A percentile compares a stretch with the other conserved stretches of the same genome.
phyloP scores from a whole-genome alignment of 2,888 invertebrate species.

The Panzeria rudis region DNA sequence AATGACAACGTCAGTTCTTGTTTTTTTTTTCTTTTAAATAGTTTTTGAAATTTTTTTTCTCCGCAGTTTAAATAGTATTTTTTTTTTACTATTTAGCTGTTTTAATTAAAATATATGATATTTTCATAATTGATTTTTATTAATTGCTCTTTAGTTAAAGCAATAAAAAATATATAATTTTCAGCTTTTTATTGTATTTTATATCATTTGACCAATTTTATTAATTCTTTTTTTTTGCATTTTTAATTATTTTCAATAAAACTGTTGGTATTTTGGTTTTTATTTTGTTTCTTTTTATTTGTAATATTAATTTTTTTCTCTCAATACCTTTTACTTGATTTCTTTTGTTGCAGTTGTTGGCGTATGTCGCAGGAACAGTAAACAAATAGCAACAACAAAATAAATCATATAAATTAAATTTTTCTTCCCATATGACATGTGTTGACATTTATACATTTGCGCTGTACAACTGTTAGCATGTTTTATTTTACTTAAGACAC shows the following conservation, averaged over 20 bases:
- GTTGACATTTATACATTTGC: constrained; percentile 36
- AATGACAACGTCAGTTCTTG: too few species aligned
- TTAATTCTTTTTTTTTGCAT: constrained; percentile 58
- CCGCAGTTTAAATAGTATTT: too few species aligned
- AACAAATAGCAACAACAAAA: constrained; percentile 33
- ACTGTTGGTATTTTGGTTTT: not conserved
- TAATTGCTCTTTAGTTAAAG: constrained; percentile 51
- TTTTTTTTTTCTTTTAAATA: too few species aligned
- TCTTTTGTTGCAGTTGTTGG: constrained; percentile 1
- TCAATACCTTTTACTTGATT: constrained; percentile 24
- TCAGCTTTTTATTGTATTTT: not conserved
- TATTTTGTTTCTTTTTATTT: not conserved
- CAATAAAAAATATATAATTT: not conserved
- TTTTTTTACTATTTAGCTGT: too few species aligned
- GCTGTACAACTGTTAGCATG: constrained; percentile 19
- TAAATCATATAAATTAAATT: constrained; percentile 42
- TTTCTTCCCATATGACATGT: constrained; percentile 46
- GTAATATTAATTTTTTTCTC: constrained; percentile 33
- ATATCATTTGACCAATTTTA: not conserved
- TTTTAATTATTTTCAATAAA: constrained; percentile 23
- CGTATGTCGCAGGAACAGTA: not conserved
- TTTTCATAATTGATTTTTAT: constrained; percentile 71
- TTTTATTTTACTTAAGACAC: not conserved
- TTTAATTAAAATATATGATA: not conserved
- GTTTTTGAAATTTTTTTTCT: too few species aligned